Evolutionary conservation across 2,888 invertebrate species (phyloP).

Genomic region (Dexiosoma caninum): DNA sequence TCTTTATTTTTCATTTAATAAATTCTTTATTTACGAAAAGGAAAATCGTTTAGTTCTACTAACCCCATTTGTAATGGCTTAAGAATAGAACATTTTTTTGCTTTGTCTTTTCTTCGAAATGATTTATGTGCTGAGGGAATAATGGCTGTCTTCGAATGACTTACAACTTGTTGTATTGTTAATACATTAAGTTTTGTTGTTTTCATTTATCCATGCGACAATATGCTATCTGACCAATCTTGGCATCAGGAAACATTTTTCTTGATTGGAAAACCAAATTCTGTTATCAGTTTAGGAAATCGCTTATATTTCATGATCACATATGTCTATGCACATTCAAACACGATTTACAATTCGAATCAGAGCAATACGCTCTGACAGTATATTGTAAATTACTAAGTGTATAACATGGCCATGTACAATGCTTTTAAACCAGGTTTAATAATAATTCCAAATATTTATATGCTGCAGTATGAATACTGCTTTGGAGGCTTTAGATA

Average conservation of each 20-base stretch:
- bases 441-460: slow-evolving; percentile 13
- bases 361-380: background rate
- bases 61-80: slow-evolving; percentile 13
- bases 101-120: no score
- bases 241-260: background rate
- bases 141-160: background rate
- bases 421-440: background rate
- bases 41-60: slow-evolving; percentile 34
- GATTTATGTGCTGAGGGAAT: slow-evolving; percentile 7
- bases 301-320: background rate
- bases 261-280: background rate
- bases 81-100: slow-evolving; percentile 8
- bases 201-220: background rate
- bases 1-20: background rate
- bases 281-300: slow-evolving; percentile 12
- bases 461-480: slow-evolving; percentile 21
- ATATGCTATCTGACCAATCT: background rate
- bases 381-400: background rate
- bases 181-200: background rate
- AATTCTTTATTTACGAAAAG: background rate
- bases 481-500: background rate
- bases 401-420: background rate
- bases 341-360: background rate
- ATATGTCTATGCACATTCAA: slow-evolving; percentile 3
- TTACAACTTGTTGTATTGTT: background rate